Percentiles rank a stretch among this genome's conserved stretches.
These are phyloP conservation scores for Falco naumanni DNA, from an alignment of 2,797 vertebrate genomes.

Conservation along the genomic window DNA sequence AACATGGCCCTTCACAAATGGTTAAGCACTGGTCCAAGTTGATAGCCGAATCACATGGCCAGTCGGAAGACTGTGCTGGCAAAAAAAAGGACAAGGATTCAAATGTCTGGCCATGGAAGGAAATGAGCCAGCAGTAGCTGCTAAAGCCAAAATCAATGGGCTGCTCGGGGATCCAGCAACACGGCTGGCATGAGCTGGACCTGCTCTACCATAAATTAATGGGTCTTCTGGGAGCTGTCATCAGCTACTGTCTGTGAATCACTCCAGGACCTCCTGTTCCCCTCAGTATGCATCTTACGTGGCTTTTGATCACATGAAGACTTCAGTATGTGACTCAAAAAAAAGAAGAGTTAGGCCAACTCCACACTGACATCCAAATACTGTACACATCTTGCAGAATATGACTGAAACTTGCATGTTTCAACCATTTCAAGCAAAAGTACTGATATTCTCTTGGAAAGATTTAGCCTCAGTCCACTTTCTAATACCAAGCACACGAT, in stretches of 20 bases:
- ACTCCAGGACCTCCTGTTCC: neutral
- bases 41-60: neutral
- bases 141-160: conserved; percentile 20
- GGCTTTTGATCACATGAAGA: neutral
- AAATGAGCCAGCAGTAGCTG: conserved; percentile 32
- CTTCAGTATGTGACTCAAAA: neutral
- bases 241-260: conserved; percentile 25
- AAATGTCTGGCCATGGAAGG: conserved; percentile 4
- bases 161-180: neutral
- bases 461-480: neutral
- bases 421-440: neutral
- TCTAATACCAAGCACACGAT: neutral
- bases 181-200: conserved; percentile 15
- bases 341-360: neutral
- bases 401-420: neutral
- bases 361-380: neutral
- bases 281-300: neutral
- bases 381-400: neutral
- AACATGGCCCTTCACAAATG: neutral
- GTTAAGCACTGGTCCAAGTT: neutral
- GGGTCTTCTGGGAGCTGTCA: neutral
- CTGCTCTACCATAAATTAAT: neutral
- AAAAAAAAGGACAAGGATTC: neutral
- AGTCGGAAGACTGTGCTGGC: conserved; percentile 11
- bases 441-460: neutral